phyloP scores from a whole-genome alignment of 2,113 vertebrate genomes.

The Pseudorhombus dupliciocellatus region DNA sequence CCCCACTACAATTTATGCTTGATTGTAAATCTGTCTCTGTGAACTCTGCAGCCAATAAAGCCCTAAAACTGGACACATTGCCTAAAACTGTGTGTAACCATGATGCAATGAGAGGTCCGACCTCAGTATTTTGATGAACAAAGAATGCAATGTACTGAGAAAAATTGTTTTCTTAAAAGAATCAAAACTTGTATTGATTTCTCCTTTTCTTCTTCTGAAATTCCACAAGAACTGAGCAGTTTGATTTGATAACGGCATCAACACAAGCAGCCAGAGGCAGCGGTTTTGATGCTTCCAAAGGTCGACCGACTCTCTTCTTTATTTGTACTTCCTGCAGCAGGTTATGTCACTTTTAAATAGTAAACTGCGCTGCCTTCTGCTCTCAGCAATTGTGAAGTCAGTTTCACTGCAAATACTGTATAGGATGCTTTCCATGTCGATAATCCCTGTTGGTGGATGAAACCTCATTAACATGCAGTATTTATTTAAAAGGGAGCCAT shows the following conservation, averaged over 20 bases:
- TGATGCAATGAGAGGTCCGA: neutral
- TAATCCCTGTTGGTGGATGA: neutral
- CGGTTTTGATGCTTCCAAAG: constrained; percentile 20
- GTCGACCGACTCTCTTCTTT: neutral
- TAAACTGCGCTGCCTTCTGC: neutral
- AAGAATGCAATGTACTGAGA: neutral
- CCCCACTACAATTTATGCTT: constrained; percentile 27
- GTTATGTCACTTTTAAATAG: constrained; percentile 2
- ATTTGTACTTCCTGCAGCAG: neutral
- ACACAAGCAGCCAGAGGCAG: neutral
- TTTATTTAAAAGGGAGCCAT: neutral
- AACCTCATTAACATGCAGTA: neutral
- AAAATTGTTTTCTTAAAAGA: neutral
- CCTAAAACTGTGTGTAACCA: neutral
- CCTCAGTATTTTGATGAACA: neutral
- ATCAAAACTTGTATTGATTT: constrained; percentile 8
- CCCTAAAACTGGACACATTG: neutral
- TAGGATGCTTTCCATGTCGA: constrained; percentile 4
- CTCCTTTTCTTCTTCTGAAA: neutral
- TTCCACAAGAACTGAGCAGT: constrained; percentile 1
- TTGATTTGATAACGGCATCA: constrained; percentile 12
- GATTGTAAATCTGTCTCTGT: constrained; percentile 16
- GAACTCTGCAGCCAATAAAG: constrained; percentile 10
- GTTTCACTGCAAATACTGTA: constrained; percentile 7
- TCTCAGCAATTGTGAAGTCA: constrained; percentile 1